These are phyloP conservation scores for Drosophila limbata DNA, from an alignment of 2,888 invertebrate genomes.

Conservation along the genomic window DNA sequence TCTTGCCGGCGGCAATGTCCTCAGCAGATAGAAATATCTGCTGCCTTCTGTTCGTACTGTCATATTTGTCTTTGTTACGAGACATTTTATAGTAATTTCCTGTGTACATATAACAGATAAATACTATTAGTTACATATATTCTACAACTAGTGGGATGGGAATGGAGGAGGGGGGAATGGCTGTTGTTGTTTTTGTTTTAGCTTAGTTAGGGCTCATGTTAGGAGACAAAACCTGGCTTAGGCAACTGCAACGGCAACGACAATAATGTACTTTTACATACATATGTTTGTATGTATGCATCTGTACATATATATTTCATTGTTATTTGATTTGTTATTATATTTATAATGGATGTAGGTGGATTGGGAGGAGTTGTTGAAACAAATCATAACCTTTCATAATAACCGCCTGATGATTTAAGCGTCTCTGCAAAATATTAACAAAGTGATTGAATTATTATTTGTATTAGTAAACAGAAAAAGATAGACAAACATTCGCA, in stretches of 20 bases:
- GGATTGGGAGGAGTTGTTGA: constrained; percentile 63
- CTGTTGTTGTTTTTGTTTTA: constrained; percentile 43
- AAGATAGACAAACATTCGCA: constrained; percentile 33
- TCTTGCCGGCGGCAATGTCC: constrained; percentile 96
- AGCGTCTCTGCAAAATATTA: constrained; percentile 86
- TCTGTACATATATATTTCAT: constrained; percentile 5
- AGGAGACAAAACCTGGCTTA: constrained; percentile 74
- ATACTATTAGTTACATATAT: constrained; percentile 21
- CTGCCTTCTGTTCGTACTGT: constrained; percentile 91
- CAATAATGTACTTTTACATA: constrained; percentile 40
- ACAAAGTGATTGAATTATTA: constrained; percentile 83
- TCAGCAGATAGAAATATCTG: constrained; percentile 97
- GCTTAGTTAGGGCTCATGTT: constrained; percentile 81
- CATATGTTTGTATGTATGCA: constrained; percentile 17
- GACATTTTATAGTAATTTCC: constrained; percentile 87
- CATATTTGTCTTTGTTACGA: constrained; percentile 96
- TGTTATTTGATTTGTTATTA: constrained; percentile 11
- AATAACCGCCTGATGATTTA: constrained; percentile 85
- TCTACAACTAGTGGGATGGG: neutral
- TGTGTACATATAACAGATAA: constrained; percentile 48
- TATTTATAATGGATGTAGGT: constrained; percentile 23
- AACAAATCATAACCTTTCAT: constrained; percentile 85
- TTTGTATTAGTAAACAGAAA: constrained; percentile 73
- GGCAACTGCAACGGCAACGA: constrained; percentile 59
- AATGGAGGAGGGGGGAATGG: constrained; percentile 14